Evolutionary conservation across 2,113 vertebrate species (phyloP).

Genomic region (Rhodinocichla rosea): DNA sequence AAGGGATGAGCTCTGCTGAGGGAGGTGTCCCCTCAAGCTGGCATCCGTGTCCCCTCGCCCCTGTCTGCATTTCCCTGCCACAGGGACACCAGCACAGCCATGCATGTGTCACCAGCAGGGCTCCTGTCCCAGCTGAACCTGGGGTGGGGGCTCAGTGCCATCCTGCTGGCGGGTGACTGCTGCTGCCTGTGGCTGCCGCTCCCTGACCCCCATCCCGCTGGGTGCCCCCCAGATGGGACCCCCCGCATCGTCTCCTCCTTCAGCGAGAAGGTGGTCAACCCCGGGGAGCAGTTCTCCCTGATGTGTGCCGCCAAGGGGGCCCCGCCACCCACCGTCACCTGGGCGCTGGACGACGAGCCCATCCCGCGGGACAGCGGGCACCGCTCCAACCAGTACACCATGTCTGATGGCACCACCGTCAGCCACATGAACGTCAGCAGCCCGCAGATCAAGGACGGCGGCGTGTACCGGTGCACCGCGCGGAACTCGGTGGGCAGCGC

Average conservation of each 20-base stretch:
- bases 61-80: background rate
- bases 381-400: conserved; percentile 94
- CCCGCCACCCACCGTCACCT: conserved; percentile 93
- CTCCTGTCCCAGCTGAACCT: background rate
- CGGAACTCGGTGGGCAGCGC: conserved; percentile 99
- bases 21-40: background rate
- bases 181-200: background rate
- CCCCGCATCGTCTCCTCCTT: conserved; percentile 96
- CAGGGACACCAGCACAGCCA: fast-evolving
- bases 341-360: conserved; percentile 96
- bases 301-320: conserved; percentile 96
- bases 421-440: conserved; percentile 94
- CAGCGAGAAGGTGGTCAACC: conserved; percentile 96
- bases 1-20: background rate
- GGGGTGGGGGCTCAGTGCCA: background rate
- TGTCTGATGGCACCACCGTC: conserved; percentile 92
- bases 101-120: fast-evolving
- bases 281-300: conserved; percentile 94
- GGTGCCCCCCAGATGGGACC: conserved; percentile 84
- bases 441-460: conserved; percentile 96
- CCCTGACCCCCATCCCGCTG: background rate
- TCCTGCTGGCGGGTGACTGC: background rate
- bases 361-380: conserved; percentile 86
- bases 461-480: conserved; percentile 97
- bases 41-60: fast-evolving